Conservation (phyloP, 2,888 invertebrate species). For the Sinelater perroti region DNA sequence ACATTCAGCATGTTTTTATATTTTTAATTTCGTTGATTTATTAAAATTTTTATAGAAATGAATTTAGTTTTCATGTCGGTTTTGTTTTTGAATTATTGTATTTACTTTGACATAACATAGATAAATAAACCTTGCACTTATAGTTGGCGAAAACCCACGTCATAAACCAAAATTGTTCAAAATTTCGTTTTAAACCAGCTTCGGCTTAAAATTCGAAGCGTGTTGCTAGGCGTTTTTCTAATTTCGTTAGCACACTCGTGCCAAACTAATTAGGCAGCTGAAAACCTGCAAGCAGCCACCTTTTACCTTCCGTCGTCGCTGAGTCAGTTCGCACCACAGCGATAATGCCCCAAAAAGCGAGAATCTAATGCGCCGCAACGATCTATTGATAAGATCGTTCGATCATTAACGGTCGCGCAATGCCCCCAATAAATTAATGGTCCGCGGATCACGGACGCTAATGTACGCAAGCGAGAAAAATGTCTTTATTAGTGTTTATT, state of each 20-base stretch:
- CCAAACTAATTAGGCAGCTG: neutral
- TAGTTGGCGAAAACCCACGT: neutral
- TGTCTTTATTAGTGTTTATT: constrained; percentile 3
- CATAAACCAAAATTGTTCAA: constrained; percentile 1
- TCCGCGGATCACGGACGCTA: neutral
- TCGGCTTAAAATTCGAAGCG: neutral
- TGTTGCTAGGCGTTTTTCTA: neutral
- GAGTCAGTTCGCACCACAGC: no score
- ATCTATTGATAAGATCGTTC: neutral
- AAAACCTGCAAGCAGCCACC: neutral
- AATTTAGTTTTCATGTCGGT: no score
- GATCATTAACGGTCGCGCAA: neutral
- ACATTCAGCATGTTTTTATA: no score
- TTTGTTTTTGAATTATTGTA: no score
- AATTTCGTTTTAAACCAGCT: neutral
- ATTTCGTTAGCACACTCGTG: neutral
- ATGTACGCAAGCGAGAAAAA: constrained; percentile 1
- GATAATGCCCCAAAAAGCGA: no score
- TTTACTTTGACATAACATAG: no score
- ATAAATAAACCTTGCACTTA: neutral
- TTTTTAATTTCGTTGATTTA: no score
- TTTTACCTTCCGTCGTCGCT: neutral
- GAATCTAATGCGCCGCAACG: no score
- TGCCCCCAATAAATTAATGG: neutral
- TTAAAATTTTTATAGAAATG: no score